Base-by-base conservation (phyloP, 2,797 vertebrate species). In the Pipistrellus pygmaeus region DNA sequence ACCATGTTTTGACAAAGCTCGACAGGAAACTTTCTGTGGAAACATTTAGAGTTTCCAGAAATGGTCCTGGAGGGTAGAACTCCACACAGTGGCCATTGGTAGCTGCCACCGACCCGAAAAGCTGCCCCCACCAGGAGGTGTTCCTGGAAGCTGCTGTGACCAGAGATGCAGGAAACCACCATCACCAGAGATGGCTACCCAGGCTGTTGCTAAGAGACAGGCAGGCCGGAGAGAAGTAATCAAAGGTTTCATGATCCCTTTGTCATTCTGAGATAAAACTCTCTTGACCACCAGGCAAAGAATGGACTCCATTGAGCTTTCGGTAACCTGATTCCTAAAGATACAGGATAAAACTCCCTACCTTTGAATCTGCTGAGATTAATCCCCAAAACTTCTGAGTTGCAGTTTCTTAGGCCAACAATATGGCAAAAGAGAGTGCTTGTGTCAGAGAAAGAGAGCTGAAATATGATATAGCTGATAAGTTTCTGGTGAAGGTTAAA, bases 1-100 rank as follows among this genome's bases (percentile, higher is more conserved):
- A 94, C n/a, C 48, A 83, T 57, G 85, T 89, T 95, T 95, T 90
- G 57, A 69, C 62, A 93, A 30, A 88, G 25, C n/a, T 91, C 35
- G 57, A 73, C 17, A 38, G 91, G 53, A 27, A 78, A 69, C 11
- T 75, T 92, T 92, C 32, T 57, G 13, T 92, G 44, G 80, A 90
- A 84, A 90, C 64, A 41, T 44, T 69, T 88, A 69, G 27, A 76
- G 44, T 78, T 88, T 62, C 75, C 64, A 85, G 51, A 83, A 82
- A 87, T 78, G 23, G 35, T 85, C 51, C 30, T 60, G 32, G n/a
- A 75, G 80, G 35, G 32, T 32, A 81, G 62, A 77, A 83, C 55
- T 83, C 55, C 5, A 71, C 66, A 95, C 44, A 71, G 41, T 3
- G 4, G 69, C 44, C 85, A 4, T 27, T 68, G 32, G 41, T 15